phyloP scores from a whole-genome alignment of 1,140 invertebrate genomes.

The fruit fly (Drosophila melanogaster) region DNA sequence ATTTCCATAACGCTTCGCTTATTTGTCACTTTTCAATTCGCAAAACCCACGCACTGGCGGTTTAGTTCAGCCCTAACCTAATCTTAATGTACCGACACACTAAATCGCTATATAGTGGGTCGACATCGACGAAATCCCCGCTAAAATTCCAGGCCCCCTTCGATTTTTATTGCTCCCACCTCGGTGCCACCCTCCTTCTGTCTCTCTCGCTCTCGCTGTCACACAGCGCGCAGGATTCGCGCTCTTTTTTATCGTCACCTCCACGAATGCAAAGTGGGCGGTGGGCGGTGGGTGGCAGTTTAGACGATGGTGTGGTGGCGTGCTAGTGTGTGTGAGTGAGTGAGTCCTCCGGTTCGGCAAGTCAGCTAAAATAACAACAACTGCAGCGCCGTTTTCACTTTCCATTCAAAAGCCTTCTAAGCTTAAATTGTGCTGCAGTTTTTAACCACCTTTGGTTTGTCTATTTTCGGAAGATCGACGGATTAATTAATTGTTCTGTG shows the following conservation, averaged over 20 bases:
- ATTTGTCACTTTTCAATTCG: background rate
- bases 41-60: conserved; percentile 23
- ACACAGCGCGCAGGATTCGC: conserved; percentile 67
- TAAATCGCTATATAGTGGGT: conserved; percentile 36
- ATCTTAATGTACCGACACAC: conserved; percentile 64
- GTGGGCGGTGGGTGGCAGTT: conserved; percentile 11
- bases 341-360: conserved; percentile 35
- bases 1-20: background rate
- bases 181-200: background rate
- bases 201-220: conserved; percentile 18
- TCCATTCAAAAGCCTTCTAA: conserved; percentile 51
- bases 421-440: conserved; percentile 22
- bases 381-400: conserved; percentile 66
- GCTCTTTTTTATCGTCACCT: conserved; percentile 58
- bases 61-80: conserved; percentile 73
- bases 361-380: conserved; percentile 69
- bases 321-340: conserved; percentile 1
- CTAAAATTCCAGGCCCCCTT: too few species aligned
- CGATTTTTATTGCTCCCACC: conserved; percentile 13
- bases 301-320: conserved; percentile 9
- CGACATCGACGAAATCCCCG: conserved; percentile 11
- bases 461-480: background rate
- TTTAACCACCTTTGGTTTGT: background rate
- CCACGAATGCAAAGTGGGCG: conserved; percentile 15
- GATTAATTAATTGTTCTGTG: background rate